A percentile compares a stretch with the other conserved stretches of the same genome.
Conservation (phyloP, 1,140 invertebrate genomes). For the Drosophila carrolli region DNA sequence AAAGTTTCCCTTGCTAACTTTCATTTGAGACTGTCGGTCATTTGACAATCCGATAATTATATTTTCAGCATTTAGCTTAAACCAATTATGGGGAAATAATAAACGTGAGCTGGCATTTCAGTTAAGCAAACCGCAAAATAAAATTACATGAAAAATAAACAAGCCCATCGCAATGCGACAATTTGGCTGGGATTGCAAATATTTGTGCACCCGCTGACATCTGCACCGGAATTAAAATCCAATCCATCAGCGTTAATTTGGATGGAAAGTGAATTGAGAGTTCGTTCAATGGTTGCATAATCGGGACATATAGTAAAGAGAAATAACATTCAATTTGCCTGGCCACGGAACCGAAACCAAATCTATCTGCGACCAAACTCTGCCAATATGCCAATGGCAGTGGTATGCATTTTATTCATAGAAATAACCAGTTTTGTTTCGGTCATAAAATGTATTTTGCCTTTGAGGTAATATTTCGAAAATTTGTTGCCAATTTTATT, state of each 20-base stretch:
- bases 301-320: background rate
- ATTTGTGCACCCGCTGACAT: conserved; percentile 14
- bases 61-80: conserved; percentile 11
- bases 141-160: conserved; percentile 41
- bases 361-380: background rate
- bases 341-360: conserved; percentile 11
- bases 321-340: conserved; percentile 36
- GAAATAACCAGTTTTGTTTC: conserved; percentile 11
- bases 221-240: conserved; percentile 33
- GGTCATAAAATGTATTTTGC: conserved; percentile 11
- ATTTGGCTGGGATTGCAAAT: conserved; percentile 25
- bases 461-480: conserved; percentile 5
- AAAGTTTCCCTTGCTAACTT: conserved; percentile 9
- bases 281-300: conserved; percentile 13
- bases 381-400: conserved; percentile 17
- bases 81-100: conserved; percentile 39
- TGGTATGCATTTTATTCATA: conserved; percentile 10
- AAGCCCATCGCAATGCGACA: conserved; percentile 39
- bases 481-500: conserved; percentile 9
- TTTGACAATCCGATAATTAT: conserved; percentile 9
- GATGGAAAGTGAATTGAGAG: conserved; percentile 2
- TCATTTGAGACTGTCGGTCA: background rate
- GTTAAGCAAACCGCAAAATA: conserved; percentile 37
- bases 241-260: conserved; percentile 30
- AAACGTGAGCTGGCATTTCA: conserved; percentile 21